Conservation (phyloP, 2,797 vertebrate species). For the Allochrocebus solatus region DNA sequence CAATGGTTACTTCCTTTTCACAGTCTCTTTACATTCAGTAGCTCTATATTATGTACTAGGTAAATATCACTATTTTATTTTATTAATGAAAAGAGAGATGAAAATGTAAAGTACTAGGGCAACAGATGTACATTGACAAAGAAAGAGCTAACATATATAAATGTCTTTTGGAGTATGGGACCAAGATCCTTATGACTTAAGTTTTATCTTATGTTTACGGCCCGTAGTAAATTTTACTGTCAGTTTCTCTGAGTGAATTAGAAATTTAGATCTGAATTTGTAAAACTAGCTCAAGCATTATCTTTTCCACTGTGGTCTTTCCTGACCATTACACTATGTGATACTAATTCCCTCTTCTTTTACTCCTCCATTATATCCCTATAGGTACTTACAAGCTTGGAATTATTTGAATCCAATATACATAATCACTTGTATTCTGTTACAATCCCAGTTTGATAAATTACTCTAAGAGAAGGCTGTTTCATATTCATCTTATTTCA, state of each 20-base stretch:
- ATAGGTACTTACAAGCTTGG: not conserved
- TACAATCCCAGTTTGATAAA: not conserved
- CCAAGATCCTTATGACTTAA: not conserved
- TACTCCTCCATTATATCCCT: not conserved
- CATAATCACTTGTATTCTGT: not conserved
- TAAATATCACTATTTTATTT: not conserved
- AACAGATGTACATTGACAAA: not conserved
- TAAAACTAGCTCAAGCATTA: not conserved
- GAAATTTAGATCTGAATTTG: not conserved
- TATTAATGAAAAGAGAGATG: not conserved
- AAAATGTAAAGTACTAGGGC: not conserved
- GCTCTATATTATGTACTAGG: not conserved
- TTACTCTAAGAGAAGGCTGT: not conserved
- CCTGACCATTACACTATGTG: not conserved
- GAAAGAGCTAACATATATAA: not conserved
- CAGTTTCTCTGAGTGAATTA: not conserved
- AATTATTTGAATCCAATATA: not conserved
- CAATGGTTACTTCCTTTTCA: not conserved
- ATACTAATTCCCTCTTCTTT: not conserved
- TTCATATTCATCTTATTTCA: not conserved
- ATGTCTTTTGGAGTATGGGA: not conserved
- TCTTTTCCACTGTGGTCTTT: not conserved
- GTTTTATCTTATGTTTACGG: not conserved
- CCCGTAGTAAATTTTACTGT: not conserved
- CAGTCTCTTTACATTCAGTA: not conserved